phyloP scores from a whole-genome alignment of 2,888 invertebrate species.

The Bedellia somnulentella region DNA sequence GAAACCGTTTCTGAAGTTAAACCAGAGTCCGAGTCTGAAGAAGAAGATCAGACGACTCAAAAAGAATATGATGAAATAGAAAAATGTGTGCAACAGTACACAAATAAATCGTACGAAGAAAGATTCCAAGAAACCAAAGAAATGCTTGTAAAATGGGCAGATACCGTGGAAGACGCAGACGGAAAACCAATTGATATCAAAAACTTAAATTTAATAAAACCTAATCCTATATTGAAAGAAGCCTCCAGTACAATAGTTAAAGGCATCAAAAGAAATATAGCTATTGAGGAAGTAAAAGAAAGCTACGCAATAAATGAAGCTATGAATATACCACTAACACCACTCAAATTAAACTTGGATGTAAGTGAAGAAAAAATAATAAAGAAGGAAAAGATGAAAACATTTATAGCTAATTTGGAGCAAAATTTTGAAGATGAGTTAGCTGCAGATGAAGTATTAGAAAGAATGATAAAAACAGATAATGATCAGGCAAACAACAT shows the following conservation, averaged over 20 bases:
- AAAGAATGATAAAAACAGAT: neutral
- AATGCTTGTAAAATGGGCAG: slow-evolving; percentile 38
- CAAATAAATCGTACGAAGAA: slow-evolving; percentile 42
- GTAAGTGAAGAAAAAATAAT: too few species aligned
- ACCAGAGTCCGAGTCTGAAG: neutral
- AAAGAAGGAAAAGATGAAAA: too few species aligned
- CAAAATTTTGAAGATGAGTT: too few species aligned
- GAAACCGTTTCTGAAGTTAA: slow-evolving; percentile 20
- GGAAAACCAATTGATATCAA: slow-evolving; percentile 9
- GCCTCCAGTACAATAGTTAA: slow-evolving; percentile 29
- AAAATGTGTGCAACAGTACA: slow-evolving; percentile 14
- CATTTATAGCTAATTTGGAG: too few species aligned
- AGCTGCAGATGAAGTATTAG: too few species aligned
- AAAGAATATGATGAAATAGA: slow-evolving; percentile 7
- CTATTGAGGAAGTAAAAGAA: slow-evolving; percentile 31
- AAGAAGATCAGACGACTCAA: slow-evolving; percentile 1
- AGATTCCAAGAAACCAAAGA: slow-evolving; percentile 42
- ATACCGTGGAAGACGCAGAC: slow-evolving; percentile 24
- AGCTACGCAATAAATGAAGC: slow-evolving; percentile 33
- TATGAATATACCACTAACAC: slow-evolving; percentile 33
- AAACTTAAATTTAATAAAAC: slow-evolving; percentile 11
- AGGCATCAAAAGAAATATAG: slow-evolving; percentile 20
- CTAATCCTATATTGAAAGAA: slow-evolving; percentile 26
- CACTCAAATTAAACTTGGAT: too few species aligned
- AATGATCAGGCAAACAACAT: neutral